phyloP scores from a whole-genome alignment of 2,113 vertebrate genomes.

The Carassius carassius region DNA sequence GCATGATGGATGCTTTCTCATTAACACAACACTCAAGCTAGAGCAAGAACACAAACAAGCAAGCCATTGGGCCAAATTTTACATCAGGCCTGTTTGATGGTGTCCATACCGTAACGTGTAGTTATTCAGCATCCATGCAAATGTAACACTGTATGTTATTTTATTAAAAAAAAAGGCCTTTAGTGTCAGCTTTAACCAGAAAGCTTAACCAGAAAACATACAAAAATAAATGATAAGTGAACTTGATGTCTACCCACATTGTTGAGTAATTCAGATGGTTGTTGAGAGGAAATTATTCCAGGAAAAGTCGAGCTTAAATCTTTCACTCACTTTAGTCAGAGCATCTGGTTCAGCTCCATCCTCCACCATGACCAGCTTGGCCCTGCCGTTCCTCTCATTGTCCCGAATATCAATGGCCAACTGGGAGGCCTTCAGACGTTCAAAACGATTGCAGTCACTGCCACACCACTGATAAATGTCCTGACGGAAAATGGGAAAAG shows the following conservation, averaged over 20 bases:
- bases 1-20: constrained; percentile 12
- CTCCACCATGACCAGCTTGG: constrained; percentile 72
- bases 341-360: constrained; percentile 67
- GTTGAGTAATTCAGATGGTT: not conserved
- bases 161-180: not conserved
- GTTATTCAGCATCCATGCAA: not conserved
- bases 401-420: constrained; percentile 77
- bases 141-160: not conserved
- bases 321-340: constrained; percentile 62
- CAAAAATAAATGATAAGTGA: not conserved
- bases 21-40: not conserved
- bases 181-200: not conserved
- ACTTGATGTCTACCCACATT: not conserved
- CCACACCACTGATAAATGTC: constrained; percentile 79
- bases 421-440: constrained; percentile 73
- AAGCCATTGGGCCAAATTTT: constrained; percentile 1
- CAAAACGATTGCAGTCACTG: constrained; percentile 73
- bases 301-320: not conserved
- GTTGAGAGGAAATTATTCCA: not conserved
- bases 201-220: not conserved
- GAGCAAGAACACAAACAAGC: not conserved
- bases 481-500: constrained; percentile 55
- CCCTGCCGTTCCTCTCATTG: constrained; percentile 77
- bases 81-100: not conserved
- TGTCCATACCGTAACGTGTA: not conserved